phyloP scores from a whole-genome alignment of 2,113 vertebrate species.

The Coreoperca whiteheadi region DNA sequence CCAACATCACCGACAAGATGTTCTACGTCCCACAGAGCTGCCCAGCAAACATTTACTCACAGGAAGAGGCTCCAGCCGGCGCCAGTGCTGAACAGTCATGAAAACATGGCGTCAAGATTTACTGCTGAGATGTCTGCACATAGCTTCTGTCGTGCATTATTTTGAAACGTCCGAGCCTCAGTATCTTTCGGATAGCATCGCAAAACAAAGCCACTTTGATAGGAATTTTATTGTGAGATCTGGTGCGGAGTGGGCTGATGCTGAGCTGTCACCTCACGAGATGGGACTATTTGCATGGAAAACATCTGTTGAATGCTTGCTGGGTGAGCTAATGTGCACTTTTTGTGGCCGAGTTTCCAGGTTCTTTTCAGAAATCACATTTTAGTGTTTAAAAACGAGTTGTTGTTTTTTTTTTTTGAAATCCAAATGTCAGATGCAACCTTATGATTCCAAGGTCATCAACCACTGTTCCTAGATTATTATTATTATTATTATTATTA shows the following conservation, averaged over 20 bases:
- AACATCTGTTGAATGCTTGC: conserved; percentile 12
- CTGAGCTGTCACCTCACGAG: not conserved
- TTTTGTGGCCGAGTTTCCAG: conserved; percentile 19
- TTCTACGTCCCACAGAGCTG: conserved; percentile 27
- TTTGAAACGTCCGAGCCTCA: not conserved
- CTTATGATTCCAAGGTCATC: conserved; percentile 48
- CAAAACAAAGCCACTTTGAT: not conserved
- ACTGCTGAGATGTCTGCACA: not conserved
- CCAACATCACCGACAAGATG: not conserved
- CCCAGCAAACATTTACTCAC: conserved; percentile 23
- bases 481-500: not conserved
- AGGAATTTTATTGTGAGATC: not conserved
- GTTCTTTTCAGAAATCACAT: conserved; percentile 13
- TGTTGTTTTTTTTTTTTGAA: not conserved
- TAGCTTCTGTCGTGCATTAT: not conserved
- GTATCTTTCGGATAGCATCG: not conserved
- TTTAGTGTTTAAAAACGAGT: not conserved
- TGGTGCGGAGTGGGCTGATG: not conserved
- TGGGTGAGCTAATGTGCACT: conserved; percentile 23
- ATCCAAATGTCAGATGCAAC: conserved; percentile 22
- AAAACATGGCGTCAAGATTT: not conserved
- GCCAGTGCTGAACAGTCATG: not conserved
- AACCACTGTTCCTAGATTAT: conserved; percentile 1
- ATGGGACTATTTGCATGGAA: not conserved
- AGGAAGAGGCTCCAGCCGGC: not conserved